phyloP scores from a whole-genome alignment of 1,140 invertebrate genomes.

The Aricia agestis region DNA sequence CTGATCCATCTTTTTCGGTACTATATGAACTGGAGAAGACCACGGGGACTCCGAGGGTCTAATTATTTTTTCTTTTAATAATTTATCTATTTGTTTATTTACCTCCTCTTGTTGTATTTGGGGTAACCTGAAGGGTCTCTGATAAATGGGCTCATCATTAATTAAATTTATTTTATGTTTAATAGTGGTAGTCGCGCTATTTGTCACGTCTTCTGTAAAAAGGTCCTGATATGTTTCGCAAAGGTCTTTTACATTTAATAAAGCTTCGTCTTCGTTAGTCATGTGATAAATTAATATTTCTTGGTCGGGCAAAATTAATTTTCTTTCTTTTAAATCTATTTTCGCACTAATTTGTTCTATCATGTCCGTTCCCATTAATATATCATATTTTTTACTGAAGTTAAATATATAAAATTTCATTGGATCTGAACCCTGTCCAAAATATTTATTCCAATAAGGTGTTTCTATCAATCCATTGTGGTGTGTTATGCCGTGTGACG shows the following conservation, averaged over 20 bases:
- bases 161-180: constrained; percentile 25
- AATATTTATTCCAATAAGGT: constrained; percentile 18
- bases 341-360: constrained; percentile 15
- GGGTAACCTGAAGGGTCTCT: constrained; percentile 24
- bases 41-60: constrained; percentile 5
- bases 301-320: constrained; percentile 6
- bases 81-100: background rate
- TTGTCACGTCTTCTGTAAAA: constrained; percentile 27
- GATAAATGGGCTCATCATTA: constrained; percentile 24
- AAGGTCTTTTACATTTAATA: constrained; percentile 21
- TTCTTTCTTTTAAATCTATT: constrained; percentile 18
- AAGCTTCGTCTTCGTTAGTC: constrained; percentile 19
- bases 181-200: constrained; percentile 27
- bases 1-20: background rate
- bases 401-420: constrained; percentile 25
- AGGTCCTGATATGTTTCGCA: constrained; percentile 25
- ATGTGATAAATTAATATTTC: constrained; percentile 23
- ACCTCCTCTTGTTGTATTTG: background rate
- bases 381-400: constrained; percentile 23
- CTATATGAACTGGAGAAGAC: constrained; percentile 4
- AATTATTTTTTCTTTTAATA: background rate
- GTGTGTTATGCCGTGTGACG: constrained; percentile 15
- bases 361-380: constrained; percentile 24
- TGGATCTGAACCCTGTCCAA: constrained; percentile 5
- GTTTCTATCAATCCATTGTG: constrained; percentile 19